Conservation (phyloP, 1,140 invertebrate genomes). For the Lepidurus apus region DNA sequence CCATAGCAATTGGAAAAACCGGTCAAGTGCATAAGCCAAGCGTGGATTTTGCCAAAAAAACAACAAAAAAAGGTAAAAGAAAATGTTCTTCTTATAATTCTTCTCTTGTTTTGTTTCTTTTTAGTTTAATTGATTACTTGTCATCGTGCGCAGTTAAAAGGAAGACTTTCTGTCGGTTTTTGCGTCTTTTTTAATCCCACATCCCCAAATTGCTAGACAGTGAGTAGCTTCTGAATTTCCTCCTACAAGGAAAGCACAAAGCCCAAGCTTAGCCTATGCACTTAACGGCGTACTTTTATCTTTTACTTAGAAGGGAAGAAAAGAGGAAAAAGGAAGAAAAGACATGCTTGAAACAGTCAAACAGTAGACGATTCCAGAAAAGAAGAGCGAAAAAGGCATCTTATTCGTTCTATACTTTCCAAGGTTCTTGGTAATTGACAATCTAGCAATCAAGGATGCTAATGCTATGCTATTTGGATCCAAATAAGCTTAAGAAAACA, state of each 20-base stretch:
- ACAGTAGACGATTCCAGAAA: not conserved
- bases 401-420: no score
- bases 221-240: conserved; percentile 33
- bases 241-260: conserved; percentile 32
- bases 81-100: conserved; percentile 4
- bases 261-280: conserved; percentile 5
- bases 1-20: not conserved
- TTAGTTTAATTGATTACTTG: conserved; percentile 14
- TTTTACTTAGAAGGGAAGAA: not conserved
- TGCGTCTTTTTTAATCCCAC: no score
- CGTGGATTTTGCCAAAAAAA: not conserved
- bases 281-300: not conserved
- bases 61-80: not conserved
- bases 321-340: not conserved
- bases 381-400: no score
- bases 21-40: conserved; percentile 19
- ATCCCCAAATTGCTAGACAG: conserved; percentile 30
- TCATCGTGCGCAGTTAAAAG: not conserved
- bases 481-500: no score
- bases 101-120: conserved; percentile 24
- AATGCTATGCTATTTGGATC: no score
- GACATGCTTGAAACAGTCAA: not conserved
- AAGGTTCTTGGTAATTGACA: no score
- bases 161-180: not conserved
- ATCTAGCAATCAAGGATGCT: no score